Percentiles rank a stretch among this genome's conserved stretches.
phyloP scores from a whole-genome alignment of 2,888 invertebrate genomes.

The Gymnocheta viridis region DNA sequence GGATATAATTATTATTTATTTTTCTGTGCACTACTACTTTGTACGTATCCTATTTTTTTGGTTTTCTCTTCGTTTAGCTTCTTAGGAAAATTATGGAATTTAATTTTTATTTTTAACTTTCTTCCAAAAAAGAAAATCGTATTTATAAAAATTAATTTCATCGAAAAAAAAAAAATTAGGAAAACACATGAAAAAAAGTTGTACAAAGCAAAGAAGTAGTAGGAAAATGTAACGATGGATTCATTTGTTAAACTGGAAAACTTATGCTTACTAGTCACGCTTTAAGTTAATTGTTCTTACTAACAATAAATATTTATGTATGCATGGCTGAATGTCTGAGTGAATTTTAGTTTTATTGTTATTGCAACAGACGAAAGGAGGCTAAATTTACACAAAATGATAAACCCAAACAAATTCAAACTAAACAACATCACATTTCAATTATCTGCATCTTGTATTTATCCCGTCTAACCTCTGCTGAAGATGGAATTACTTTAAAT shows the following conservation, averaged over 20 bases:
- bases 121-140: conserved; percentile 24
- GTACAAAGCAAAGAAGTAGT: background rate
- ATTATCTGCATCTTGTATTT: background rate
- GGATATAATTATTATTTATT: background rate
- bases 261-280: conserved; percentile 67
- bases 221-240: background rate
- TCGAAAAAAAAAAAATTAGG: conserved; percentile 2
- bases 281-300: conserved; percentile 65
- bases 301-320: conserved; percentile 58
- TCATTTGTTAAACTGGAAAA: conserved; percentile 24
- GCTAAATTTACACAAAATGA: conserved; percentile 16
- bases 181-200: background rate
- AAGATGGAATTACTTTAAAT: background rate
- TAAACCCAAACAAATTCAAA: background rate
- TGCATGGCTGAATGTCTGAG: conserved; percentile 60
- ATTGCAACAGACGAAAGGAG: conserved; percentile 6
- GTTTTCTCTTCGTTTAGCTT: background rate
- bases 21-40: too few relatives aligned
- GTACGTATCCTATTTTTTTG: too few relatives aligned
- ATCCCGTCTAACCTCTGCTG: background rate
- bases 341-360: conserved; percentile 38
- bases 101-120: conserved; percentile 10
- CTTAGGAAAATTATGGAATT: conserved; percentile 39
- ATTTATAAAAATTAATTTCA: conserved; percentile 57
- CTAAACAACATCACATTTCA: conserved; percentile 23